Evolutionary conservation across 2,888 invertebrate species (phyloP), one percentile per base, ranked within the genome.

Genomic region (Eumacrocentrus americanus): DNA sequence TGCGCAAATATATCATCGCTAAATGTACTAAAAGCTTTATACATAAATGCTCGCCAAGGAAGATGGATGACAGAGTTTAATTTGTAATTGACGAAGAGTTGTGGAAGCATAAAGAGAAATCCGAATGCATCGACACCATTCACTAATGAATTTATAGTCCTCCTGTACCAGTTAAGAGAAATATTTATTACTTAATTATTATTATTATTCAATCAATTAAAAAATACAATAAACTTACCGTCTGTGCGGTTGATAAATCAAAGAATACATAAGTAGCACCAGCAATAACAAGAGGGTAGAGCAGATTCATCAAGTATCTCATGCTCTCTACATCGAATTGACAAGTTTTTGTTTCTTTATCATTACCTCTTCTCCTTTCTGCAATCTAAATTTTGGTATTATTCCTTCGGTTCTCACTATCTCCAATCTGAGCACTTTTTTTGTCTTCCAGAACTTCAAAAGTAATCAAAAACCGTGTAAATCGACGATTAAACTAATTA

Each of bases 51-150:
- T 64, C 92, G 88, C 98, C 98, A 98, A 6, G 98, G 98, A 66
- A 99, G 82, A 75, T 98, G 98, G 3, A 98, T 98, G 6, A 99
- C 98, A 1, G 97, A 98, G 73, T 98, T 97, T 54, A 98, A 84
- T 77, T 95, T 92, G 78, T 98, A 98, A 84, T 98, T 98, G 38
- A 99, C 91, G 83, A 98, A 98, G 63, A 99, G 83, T 78, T 99
- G 99, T 0, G 99, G 99, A 71, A 98, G 81, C 98, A 99, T 99
- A 82, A 99, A 97, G 14, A 99, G 86, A 82, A 99, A 99, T 0
- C 98, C 98, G 83, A 99, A 98, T 0, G 95, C 97, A 82, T 99
- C 99, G 2, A 99, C 97, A 1, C 95, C 96, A 81, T 97, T 97
- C 7, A 95, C 97, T 47, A 95, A 79, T 72, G 95, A 95, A 80